phyloP scores from a whole-genome alignment of 2,888 invertebrate genomes.

The Tortricodes alternella region DNA sequence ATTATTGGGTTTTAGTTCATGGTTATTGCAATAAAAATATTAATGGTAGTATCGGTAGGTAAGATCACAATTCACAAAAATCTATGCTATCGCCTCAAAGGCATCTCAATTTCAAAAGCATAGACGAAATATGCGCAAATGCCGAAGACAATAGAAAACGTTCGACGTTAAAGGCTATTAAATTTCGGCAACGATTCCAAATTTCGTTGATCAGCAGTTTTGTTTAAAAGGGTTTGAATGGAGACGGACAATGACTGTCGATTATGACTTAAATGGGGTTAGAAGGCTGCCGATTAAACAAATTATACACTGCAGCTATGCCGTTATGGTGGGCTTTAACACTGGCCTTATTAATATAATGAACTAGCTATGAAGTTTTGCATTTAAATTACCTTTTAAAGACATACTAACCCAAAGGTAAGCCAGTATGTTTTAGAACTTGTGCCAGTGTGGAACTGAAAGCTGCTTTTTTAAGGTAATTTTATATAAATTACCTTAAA shows the following conservation, averaged over 20 bases:
- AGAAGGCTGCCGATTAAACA: constrained; percentile 14
- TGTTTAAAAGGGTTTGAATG: constrained; percentile 10
- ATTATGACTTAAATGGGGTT: constrained; percentile 15
- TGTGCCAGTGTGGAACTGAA: too few relatives aligned
- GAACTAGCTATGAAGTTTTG: neutral
- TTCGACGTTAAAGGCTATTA: neutral
- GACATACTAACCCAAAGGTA: too few relatives aligned
- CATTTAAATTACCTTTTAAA: too few relatives aligned
- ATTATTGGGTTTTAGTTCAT: too few relatives aligned
- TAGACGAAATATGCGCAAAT: neutral
- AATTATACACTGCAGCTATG: constrained; percentile 9
- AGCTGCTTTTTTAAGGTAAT: too few relatives aligned
- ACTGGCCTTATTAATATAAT: neutral
- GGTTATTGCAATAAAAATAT: too few relatives aligned
- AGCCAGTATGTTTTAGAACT: too few relatives aligned
- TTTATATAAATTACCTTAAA: too few relatives aligned
- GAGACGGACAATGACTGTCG: constrained; percentile 17
- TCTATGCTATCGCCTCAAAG: too few relatives aligned
- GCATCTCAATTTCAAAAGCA: too few relatives aligned
- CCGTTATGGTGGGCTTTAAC: neutral
- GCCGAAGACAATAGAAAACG: neutral
- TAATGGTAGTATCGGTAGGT: too few relatives aligned
- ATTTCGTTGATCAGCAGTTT: constrained; percentile 7
- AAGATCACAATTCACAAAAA: too few relatives aligned
- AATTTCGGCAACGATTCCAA: constrained; percentile 2